Conservation (phyloP, 1,140 invertebrate genomes). For the Pachypsylla venusta region DNA sequence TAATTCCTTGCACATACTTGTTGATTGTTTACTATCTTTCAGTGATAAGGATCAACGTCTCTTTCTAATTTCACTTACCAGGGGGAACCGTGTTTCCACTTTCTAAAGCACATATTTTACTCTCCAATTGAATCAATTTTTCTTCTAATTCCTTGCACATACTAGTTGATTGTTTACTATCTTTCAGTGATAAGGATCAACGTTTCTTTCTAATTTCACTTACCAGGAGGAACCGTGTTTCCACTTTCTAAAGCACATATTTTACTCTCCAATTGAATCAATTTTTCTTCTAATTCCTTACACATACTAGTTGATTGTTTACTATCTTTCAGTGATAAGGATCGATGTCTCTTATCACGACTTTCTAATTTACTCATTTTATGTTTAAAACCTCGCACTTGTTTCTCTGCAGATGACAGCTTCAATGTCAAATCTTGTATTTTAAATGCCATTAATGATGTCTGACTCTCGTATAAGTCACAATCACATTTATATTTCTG, state of each 20-base stretch:
- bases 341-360: constrained; percentile 52
- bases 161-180: constrained; percentile 50
- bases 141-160: constrained; percentile 68
- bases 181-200: constrained; percentile 63
- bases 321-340: constrained; percentile 59
- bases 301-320: constrained; percentile 56
- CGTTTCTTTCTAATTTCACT: no score
- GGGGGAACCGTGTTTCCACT: constrained; percentile 43
- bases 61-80: no score
- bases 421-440: constrained; percentile 72
- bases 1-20: constrained; percentile 61
- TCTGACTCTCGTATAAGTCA: constrained; percentile 53
- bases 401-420: constrained; percentile 62
- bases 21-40: constrained; percentile 54
- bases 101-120: constrained; percentile 52
- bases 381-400: constrained; percentile 58
- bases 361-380: constrained; percentile 62
- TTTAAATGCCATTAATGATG: constrained; percentile 62
- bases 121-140: constrained; percentile 61
- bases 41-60: constrained; percentile 55
- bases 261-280: constrained; percentile 61
- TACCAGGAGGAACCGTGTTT: no score
- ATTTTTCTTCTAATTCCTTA: constrained; percentile 67
- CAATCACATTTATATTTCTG: constrained; percentile 52
- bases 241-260: constrained; percentile 45